Conservation (phyloP, 2,888 invertebrate genomes). For the Parnassius apollo region DNA sequence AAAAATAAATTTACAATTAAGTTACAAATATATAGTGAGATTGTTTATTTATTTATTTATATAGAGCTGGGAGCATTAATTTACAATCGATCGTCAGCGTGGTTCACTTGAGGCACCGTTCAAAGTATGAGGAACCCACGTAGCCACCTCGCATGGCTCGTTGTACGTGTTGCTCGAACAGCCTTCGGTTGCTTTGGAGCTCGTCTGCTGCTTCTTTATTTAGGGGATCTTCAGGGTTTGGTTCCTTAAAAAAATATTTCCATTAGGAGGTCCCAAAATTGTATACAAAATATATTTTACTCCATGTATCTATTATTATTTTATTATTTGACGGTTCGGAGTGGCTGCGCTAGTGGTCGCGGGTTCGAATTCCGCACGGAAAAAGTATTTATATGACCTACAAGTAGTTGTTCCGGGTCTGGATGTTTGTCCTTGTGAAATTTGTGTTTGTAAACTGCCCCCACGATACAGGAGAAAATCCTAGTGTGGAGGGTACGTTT, state of each 20-base stretch:
- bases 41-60: constrained; percentile 67
- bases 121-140: constrained; percentile 96
- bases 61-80: constrained; percentile 58
- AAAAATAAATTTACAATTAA: constrained; percentile 26
- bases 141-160: constrained; percentile 98
- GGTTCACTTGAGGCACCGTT: constrained; percentile 95
- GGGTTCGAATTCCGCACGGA: too few relatives aligned
- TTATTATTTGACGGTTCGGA: too few relatives aligned
- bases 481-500: too few relatives aligned
- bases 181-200: constrained; percentile 94
- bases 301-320: too few relatives aligned
- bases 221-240: constrained; percentile 98
- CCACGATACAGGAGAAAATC: too few relatives aligned
- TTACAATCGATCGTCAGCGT: constrained; percentile 50
- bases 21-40: constrained; percentile 60
- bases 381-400: too few relatives aligned
- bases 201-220: constrained; percentile 99
- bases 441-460: too few relatives aligned
- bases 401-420: too few relatives aligned
- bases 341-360: too few relatives aligned
- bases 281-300: too few relatives aligned
- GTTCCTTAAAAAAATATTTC: constrained; percentile 85
- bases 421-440: too few relatives aligned
- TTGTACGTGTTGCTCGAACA: constrained; percentile 97
- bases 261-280: not conserved